These are phyloP conservation scores for Dynastes maya DNA, from an alignment of 2,888 invertebrate species.

Conservation along the genomic window DNA sequence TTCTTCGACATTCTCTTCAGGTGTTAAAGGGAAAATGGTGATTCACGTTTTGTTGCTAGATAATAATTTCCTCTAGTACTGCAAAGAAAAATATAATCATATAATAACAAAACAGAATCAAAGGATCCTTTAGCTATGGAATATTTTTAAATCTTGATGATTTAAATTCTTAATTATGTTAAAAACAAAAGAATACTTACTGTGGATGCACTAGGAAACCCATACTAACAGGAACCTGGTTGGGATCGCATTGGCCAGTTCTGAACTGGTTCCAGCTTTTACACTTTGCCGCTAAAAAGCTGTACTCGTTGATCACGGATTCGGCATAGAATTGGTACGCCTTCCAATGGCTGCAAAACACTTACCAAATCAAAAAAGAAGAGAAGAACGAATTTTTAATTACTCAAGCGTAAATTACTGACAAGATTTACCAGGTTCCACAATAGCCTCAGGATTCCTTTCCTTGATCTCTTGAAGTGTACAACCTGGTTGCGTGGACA, in stretches of 20 bases:
- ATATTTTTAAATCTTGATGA: not conserved
- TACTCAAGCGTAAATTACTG: not conserved
- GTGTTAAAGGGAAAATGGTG: constrained; percentile 69
- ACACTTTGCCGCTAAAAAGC: constrained; percentile 72
- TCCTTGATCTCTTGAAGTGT: constrained; percentile 73
- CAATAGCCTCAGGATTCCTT: constrained; percentile 67
- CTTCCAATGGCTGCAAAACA: constrained; percentile 79
- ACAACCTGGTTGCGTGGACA: constrained; percentile 82
- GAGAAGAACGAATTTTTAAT: not conserved
- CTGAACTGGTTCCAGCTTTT: constrained; percentile 71
- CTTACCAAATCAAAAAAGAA: constrained; percentile 63
- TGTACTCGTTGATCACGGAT: constrained; percentile 72
- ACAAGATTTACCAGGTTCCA: constrained; percentile 63
- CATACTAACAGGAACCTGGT: constrained; percentile 55
- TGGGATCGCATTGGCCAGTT: constrained; percentile 69
- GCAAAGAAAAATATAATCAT: constrained; percentile 62
- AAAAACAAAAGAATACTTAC: constrained; percentile 64
- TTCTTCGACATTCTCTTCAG: constrained; percentile 1
- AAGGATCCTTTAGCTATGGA: not conserved
- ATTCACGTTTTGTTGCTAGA: constrained; percentile 71
- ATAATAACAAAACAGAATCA: too few species aligned
- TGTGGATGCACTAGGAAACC: constrained; percentile 58
- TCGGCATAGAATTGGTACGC: constrained; percentile 77
- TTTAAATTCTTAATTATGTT: constrained; percentile 59
- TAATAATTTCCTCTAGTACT: constrained; percentile 74